Percentiles rank a stretch among this genome's conserved stretches.
Evolutionary conservation across 2,797 vertebrate genomes (phyloP).

Genomic region (Channa striata): DNA sequence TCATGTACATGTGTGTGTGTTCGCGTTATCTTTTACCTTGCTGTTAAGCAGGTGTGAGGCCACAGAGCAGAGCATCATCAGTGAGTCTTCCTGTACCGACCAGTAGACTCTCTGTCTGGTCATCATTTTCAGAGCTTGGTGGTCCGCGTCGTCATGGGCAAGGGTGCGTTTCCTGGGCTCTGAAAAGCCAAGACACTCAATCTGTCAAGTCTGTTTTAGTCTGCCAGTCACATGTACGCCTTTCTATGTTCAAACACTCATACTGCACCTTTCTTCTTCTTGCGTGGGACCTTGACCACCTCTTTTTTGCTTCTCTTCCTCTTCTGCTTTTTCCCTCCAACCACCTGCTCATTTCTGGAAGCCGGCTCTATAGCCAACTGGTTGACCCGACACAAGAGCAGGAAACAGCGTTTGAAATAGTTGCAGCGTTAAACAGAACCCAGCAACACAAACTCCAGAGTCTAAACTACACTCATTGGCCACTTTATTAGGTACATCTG

Average conservation of each 20-base stretch:
- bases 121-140: slow-evolving; percentile 91
- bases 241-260: neutral
- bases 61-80: slow-evolving; percentile 94
- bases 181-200: slow-evolving; percentile 33
- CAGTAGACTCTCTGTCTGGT: slow-evolving; percentile 93
- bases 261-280: slow-evolving; percentile 86
- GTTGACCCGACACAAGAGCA: slow-evolving; percentile 56
- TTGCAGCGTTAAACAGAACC: neutral
- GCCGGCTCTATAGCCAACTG: slow-evolving; percentile 83
- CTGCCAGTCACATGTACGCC: fast-evolving
- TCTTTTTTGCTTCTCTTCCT: slow-evolving; percentile 87
- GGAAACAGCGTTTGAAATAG: neutral
- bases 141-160: slow-evolving; percentile 92
- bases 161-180: slow-evolving; percentile 65
- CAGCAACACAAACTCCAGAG: neutral
- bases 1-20: too few species aligned
- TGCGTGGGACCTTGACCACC: slow-evolving; percentile 79
- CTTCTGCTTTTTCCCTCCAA: slow-evolving; percentile 90
- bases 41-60: slow-evolving; percentile 93
- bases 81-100: slow-evolving; percentile 92
- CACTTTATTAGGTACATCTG: too few species aligned
- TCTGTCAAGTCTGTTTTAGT: neutral
- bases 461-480: neutral
- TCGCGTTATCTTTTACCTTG: slow-evolving; percentile 81
- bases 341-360: slow-evolving; percentile 85